These are phyloP conservation scores for Trididemnum nubilum DNA, from an alignment of 23 tunicate species.

Conservation along the genomic window DNA sequence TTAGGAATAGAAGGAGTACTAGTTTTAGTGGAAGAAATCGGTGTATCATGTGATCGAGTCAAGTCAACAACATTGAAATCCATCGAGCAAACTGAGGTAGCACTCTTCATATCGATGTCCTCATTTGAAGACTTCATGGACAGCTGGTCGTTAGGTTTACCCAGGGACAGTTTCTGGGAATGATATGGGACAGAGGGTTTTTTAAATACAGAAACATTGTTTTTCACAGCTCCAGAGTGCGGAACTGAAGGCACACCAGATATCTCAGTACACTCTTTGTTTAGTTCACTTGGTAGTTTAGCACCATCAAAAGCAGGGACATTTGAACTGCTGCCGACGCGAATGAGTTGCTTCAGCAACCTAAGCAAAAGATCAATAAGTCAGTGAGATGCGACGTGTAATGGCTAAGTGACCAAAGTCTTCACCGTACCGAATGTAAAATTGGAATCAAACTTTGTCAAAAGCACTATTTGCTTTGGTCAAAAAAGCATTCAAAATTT, in stretches of 20 bases:
- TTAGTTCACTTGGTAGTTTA: neutral
- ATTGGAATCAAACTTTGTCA: no score
- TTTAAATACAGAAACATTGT: conserved; percentile 38
- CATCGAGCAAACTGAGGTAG: conserved; percentile 48
- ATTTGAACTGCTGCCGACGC: no score
- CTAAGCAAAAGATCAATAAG: no score
- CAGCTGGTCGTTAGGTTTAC: conserved; percentile 9
- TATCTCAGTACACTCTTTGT: neutral
- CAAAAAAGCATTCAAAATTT: no score
- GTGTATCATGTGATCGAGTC: neutral
- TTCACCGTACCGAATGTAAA: no score
- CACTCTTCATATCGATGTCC: conserved; percentile 65
- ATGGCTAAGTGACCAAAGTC: no score
- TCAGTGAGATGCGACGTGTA: no score
- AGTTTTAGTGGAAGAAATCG: neutral
- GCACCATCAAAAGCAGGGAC: neutral
- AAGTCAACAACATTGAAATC: conserved; percentile 34
- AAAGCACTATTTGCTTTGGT: no score
- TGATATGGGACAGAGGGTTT: conserved; percentile 38
- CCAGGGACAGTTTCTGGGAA: neutral
- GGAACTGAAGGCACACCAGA: neutral
- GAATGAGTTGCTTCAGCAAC: no score
- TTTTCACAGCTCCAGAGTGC: neutral
- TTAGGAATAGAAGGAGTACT: neutral
- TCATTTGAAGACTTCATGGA: neutral